Evolutionary conservation across 2,797 vertebrate genomes (phyloP), one percentile per base, ranked within the genome.

Genomic region (Sandelia bainsii): DNA sequence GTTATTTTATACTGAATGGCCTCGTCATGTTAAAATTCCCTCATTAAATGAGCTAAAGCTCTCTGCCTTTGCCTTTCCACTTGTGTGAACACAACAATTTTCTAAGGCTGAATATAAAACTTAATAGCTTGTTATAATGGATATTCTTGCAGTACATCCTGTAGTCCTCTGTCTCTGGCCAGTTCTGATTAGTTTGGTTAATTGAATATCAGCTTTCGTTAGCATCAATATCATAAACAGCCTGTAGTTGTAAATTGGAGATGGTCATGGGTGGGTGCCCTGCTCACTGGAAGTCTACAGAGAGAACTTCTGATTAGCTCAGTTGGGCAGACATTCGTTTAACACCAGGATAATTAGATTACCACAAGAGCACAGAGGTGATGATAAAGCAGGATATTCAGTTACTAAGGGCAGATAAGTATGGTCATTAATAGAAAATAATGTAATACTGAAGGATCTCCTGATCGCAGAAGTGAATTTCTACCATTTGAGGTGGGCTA

Each of bases 321-420:
- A 74, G 70, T 70, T 66, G 62, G 56, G 70, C 70, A 80, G 62
- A 82, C 74, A 66, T 72, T 66, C 17, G 6, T 84, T 82, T 77
- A 77, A 81, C 72, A 81, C 63, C 63, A 29, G 67, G 45, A 72
- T 89, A 84, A 93, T 91, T 86, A 80, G 61, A 84, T 90, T 82
- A 88, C 40, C 37, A 22, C 53, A 61, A 44, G 69, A 78, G 62
- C 61, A 79, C 67, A 68, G 51, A 53, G 34, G 70, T 62, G 53
- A 75, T 59, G 49, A 79, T 69, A 37, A 79, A 52, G 39, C 68
- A 22, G 46, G 84, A 87, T 58, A 72, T 75, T 80, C 48, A 54
- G 32, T 63, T 79, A 71, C 57, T 25, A 17, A 22, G 46, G 48
- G 46, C 19, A 56, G 57, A 73, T 65, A 56, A 72, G 34, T 63